These are phyloP conservation scores for Forbesichthys papilliferus DNA, from an alignment of 2,113 vertebrate genomes.

Conservation along the genomic window DNA sequence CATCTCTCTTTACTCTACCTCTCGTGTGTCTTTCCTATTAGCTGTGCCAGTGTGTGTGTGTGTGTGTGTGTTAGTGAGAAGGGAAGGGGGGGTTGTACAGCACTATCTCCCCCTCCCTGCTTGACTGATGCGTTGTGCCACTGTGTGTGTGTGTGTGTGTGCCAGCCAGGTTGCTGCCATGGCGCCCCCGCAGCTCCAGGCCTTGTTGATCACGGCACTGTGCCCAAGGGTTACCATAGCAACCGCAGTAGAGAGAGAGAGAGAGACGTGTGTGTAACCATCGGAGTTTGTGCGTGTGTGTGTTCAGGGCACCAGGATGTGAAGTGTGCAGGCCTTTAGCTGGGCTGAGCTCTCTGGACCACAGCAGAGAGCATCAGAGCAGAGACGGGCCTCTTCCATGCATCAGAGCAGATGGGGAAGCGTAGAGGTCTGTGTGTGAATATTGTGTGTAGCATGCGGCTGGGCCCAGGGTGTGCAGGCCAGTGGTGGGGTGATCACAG, in stretches of 20 bases:
- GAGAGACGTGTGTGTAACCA: constrained; percentile 57
- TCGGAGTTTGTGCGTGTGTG: constrained; percentile 48
- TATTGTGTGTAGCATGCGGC: too few relatives aligned
- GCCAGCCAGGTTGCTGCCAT: constrained; percentile 76
- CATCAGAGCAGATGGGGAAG: too few relatives aligned
- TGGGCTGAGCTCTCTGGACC: constrained; percentile 42
- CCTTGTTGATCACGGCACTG: constrained; percentile 67
- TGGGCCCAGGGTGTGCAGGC: too few relatives aligned
- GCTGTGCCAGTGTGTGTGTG: background rate
- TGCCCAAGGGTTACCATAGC: constrained; percentile 73
- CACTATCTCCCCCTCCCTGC: too few relatives aligned
- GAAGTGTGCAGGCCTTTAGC: constrained; percentile 60
- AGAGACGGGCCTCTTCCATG: background rate
- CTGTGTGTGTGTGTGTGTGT: constrained; percentile 6
- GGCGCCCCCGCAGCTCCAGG: constrained; percentile 65
- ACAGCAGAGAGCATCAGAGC: constrained; percentile 39
- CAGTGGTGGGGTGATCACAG: too few relatives aligned
- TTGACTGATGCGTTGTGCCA: background rate
- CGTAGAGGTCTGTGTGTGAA: too few relatives aligned
- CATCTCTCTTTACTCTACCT: background rate
- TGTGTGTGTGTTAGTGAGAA: background rate
- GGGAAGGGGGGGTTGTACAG: too few relatives aligned
- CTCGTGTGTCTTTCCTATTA: background rate
- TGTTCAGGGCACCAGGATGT: constrained; percentile 23
- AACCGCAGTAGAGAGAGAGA: constrained; percentile 50